Evolutionary conservation across 64 coral and sea anemone species (phyloP), one percentile per base, ranked within the genome.

Genomic region (Acropora yongei): DNA sequence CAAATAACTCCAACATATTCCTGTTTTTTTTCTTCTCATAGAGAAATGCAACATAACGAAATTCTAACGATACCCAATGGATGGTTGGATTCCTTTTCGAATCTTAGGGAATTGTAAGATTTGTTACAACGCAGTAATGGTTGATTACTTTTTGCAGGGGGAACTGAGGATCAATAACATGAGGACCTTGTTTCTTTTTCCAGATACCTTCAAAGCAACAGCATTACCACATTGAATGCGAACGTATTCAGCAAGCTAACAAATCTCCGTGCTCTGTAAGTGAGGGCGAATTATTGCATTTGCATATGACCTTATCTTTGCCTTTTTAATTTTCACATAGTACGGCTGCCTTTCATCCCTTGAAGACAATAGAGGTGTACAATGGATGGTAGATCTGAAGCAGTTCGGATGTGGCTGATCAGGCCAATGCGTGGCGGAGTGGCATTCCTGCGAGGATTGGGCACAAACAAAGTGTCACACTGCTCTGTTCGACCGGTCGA

Each of bases 11-110:
- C 30, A 18, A 80, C 48, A 8, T 10, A 55, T 55, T 5, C 47
- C 30, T 80, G 5, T 84, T 6, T 10, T 47, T 47, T 8, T 5
- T 76, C 77, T 13, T 13, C n/a, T 89, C 65, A 44, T 8, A 94
- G 92, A 68, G 86, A 89, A 68, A 42, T 94, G 43, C 50, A 41
- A 41, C 46, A 89, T 30, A 94, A 94, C 30, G 49, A 94, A 61
- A 94, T 94, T 18, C 86, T 87, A 19, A 80, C 86, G 42, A 89
- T 94, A 40, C 75, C 61, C 1, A 16, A n/a, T 55, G 87, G 86
- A 1, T 71, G 80, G 77, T 73, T 94, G 60, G 87, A 94, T 65
- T 51, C 69, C 5, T 94, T 89, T 68, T 44, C 87, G 5, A 79
- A 68, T 44, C 71, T 94, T 8, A 30, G 73, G 14, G 10, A 67